A percentile compares a stretch with the other conserved stretches of the same genome.
These are phyloP conservation scores for Crocuta crocuta DNA, from an alignment of 2,113 vertebrate genomes.

Conservation along the genomic window DNA sequence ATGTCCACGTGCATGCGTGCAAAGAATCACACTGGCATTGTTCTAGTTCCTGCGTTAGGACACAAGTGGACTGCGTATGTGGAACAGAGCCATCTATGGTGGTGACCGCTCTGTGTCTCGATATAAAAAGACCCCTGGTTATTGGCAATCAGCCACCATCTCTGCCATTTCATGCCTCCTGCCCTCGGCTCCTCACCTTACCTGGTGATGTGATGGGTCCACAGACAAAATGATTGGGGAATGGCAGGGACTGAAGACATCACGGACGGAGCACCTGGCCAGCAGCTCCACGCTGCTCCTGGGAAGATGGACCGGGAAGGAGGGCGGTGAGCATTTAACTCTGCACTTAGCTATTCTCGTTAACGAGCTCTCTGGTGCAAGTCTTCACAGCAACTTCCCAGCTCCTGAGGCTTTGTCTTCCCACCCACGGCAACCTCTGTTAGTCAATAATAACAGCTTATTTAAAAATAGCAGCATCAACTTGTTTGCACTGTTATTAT, in stretches of 20 bases:
- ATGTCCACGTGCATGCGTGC: fast-evolving
- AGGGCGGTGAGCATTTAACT: conserved; percentile 69
- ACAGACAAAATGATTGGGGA: background rate
- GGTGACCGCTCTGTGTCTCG: background rate
- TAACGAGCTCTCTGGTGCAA: conserved; percentile 72
- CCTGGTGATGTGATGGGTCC: background rate
- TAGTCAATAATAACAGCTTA: conserved; percentile 91
- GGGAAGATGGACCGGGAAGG: background rate
- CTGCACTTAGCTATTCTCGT: conserved; percentile 77
- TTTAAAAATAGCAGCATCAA: conserved; percentile 86
- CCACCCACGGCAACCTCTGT: conserved; percentile 85
- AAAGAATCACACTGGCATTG: background rate
- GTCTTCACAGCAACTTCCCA: conserved; percentile 62
- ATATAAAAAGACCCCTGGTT: background rate
- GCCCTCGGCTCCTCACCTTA: background rate
- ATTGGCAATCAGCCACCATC: background rate
- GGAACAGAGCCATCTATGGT: background rate
- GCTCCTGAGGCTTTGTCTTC: conserved; percentile 81
- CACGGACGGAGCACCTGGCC: fast-evolving
- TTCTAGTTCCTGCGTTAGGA: background rate
- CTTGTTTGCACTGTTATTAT: conserved; percentile 76
- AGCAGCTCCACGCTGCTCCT: background rate
- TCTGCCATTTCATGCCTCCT: background rate
- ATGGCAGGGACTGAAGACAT: background rate
- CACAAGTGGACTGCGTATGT: fast-evolving